phyloP scores from a whole-genome alignment of 2,797 vertebrate species.

The Pelochelys cantorii region DNA sequence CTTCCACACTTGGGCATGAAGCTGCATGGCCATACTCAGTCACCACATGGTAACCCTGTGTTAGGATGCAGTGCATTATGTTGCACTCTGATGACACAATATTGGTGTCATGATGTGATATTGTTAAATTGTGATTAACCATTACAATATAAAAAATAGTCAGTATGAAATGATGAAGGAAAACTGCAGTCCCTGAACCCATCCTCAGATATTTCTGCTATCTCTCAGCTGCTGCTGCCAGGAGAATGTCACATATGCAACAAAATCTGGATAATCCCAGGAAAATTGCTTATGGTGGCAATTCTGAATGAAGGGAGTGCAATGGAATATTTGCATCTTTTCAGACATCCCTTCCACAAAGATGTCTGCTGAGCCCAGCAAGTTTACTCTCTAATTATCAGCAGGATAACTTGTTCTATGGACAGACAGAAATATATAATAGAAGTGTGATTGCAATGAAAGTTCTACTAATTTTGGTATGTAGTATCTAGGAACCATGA shows the following conservation, averaged over 20 bases:
- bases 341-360: accelerated
- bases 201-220: accelerated
- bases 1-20: not conserved
- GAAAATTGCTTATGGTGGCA: accelerated
- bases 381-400: not conserved
- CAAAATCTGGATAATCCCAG: accelerated
- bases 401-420: not conserved
- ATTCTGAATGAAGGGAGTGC: not conserved
- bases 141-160: not conserved
- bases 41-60: not conserved
- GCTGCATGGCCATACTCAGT: not conserved
- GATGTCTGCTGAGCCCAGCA: not conserved
- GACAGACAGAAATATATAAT: not conserved
- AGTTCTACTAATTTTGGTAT: not conserved
- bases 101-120: not conserved
- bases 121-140: not conserved
- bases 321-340: accelerated
- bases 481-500: not conserved
- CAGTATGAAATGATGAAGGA: not conserved
- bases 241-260: not conserved
- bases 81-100: not conserved
- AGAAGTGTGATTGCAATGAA: not conserved
- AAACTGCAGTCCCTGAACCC: not conserved
- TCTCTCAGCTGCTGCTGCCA: not conserved
- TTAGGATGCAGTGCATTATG: no score